These are phyloP conservation scores for Drosophila willistoni DNA, from an alignment of 1,140 invertebrate genomes.

Conservation along the genomic window DNA sequence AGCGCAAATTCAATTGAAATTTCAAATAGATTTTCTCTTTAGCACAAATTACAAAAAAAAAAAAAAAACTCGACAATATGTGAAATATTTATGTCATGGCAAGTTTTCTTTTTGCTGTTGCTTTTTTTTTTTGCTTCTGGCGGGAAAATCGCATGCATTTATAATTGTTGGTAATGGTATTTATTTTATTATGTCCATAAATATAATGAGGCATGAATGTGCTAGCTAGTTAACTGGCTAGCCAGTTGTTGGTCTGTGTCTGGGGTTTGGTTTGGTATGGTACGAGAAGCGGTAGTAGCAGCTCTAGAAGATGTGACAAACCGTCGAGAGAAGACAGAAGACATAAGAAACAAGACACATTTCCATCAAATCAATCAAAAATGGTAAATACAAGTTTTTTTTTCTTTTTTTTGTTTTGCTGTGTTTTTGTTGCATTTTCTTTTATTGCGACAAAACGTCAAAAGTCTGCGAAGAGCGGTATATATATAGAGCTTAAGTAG, in stretches of 20 bases:
- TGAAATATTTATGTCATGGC: slow-evolving; percentile 78
- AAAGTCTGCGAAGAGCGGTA: slow-evolving; percentile 43
- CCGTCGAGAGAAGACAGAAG: slow-evolving; percentile 16
- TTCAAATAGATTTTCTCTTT: slow-evolving; percentile 6
- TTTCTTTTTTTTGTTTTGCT: slow-evolving; percentile 10
- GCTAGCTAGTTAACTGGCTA: slow-evolving; percentile 16
- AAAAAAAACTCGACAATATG: not conserved
- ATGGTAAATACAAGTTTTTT: slow-evolving; percentile 81
- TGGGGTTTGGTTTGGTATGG: not conserved
- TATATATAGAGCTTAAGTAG: slow-evolving; percentile 74
- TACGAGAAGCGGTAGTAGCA: slow-evolving; percentile 13
- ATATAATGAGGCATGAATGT: slow-evolving; percentile 77
- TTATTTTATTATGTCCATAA: slow-evolving; percentile 82
- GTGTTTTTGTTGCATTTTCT: slow-evolving; percentile 43
- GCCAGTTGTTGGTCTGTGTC: too few relatives aligned
- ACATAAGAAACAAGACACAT: slow-evolving; percentile 60
- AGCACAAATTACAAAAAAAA: too few relatives aligned
- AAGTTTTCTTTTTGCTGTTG: slow-evolving; percentile 49
- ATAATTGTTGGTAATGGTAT: slow-evolving; percentile 78
- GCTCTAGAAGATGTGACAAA: slow-evolving; percentile 11
- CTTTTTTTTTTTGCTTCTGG: not conserved
- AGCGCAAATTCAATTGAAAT: slow-evolving; percentile 12
- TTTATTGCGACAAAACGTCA: slow-evolving; percentile 65
- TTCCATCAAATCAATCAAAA: slow-evolving; percentile 82
- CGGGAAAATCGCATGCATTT: slow-evolving; percentile 72